Evolutionary conservation across 2,797 vertebrate genomes (phyloP).

Genomic region (Lepidocolaptes lacrymiger): DNA sequence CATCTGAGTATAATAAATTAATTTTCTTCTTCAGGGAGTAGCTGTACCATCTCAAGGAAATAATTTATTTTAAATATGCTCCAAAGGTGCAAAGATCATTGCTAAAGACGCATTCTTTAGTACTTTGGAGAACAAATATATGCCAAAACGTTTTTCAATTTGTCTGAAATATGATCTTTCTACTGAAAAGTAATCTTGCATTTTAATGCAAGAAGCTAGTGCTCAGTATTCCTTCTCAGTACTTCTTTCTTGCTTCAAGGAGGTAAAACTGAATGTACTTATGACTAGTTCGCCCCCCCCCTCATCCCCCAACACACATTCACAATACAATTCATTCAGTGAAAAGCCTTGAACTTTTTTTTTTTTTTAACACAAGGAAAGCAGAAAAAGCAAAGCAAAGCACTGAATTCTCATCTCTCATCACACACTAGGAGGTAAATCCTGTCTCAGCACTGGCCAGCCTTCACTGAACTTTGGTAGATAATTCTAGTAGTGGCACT

Average conservation of each 20-base stretch:
- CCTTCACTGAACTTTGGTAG: neutral
- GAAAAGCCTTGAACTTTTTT: constrained; percentile 22
- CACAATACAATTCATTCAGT: constrained; percentile 33
- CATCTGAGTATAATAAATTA: neutral
- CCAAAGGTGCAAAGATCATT: neutral
- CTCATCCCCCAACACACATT: neutral
- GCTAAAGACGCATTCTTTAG: neutral
- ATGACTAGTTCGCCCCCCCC: neutral
- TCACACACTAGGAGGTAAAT: constrained; percentile 49
- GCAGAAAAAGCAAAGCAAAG: constrained; percentile 2
- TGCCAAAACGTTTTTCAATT: neutral
- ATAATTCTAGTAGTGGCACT: constrained; percentile 6
- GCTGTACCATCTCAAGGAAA: neutral
- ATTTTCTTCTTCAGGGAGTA: neutral
- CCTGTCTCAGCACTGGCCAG: neutral
- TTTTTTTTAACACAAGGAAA: neutral
- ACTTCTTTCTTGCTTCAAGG: neutral
- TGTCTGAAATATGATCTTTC: neutral
- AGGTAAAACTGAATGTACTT: constrained; percentile 20
- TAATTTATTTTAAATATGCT: neutral
- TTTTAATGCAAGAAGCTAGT: neutral
- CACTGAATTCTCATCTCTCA: constrained; percentile 53
- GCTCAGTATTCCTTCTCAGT: neutral
- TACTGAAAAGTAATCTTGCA: neutral
- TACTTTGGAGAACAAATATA: neutral